A percentile compares a stretch with the other conserved stretches of the same genome.
Evolutionary conservation across 2,888 invertebrate genomes (phyloP).

Genomic region (Galeruca laticollis): DNA sequence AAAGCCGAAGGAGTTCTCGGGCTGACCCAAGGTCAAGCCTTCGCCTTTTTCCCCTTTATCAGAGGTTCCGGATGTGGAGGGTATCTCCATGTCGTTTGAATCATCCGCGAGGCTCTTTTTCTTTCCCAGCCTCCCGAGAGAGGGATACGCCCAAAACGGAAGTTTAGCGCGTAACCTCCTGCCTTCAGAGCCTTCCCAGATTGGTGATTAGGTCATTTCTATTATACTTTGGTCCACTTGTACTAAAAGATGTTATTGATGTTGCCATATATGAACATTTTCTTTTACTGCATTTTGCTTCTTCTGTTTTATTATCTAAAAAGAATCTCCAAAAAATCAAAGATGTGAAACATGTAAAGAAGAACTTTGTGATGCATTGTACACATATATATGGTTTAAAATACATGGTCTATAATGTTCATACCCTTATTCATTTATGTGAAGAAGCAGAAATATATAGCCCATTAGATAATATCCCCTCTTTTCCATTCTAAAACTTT

Average conservation of each 20-base stretch:
- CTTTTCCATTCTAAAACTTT: slow-evolving; percentile 33
- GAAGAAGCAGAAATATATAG: slow-evolving; percentile 27
- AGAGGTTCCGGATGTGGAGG: no score
- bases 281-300: slow-evolving; percentile 22
- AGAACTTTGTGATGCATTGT: slow-evolving; percentile 18
- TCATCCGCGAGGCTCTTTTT: no score
- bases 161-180: no score
- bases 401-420: slow-evolving; percentile 30
- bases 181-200: no score
- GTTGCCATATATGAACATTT: slow-evolving; percentile 29
- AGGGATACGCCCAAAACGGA: no score
- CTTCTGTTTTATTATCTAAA: slow-evolving; percentile 15
- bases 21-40: no score
- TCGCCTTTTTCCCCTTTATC: no score
- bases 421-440: slow-evolving; percentile 25
- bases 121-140: no score
- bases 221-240: slow-evolving; percentile 19
- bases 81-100: no score
- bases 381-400: slow-evolving; percentile 28
- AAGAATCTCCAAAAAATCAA: neutral
- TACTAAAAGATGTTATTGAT: slow-evolving; percentile 12
- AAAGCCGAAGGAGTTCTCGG: no score
- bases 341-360: slow-evolving; percentile 9
- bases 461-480: slow-evolving; percentile 25
- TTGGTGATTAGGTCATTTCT: no score